These are phyloP conservation scores for Entomobrya proxima DNA, from an alignment of 2,888 invertebrate species.

Conservation along the genomic window DNA sequence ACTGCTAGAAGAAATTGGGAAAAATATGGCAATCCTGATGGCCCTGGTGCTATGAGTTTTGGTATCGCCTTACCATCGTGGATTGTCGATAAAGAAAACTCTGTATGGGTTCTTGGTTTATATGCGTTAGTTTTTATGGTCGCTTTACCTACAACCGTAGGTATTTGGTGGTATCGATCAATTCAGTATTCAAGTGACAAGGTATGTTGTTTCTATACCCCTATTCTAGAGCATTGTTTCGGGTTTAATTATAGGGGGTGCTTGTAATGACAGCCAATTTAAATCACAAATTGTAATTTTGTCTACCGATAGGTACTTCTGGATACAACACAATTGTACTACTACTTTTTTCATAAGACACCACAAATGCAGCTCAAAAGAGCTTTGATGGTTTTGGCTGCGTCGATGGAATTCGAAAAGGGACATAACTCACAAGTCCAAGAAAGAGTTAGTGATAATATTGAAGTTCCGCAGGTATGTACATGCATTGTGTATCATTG, in stretches of 20 bases:
- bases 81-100: conserved; percentile 99
- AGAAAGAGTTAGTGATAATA: conserved; percentile 94
- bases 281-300: conserved; percentile 23
- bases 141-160: conserved; percentile 92
- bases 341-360: conserved; percentile 96
- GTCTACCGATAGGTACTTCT: conserved; percentile 84
- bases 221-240: no score
- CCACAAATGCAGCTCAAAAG: conserved; percentile 96
- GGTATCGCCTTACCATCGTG: conserved; percentile 99
- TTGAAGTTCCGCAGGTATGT: conserved; percentile 92
- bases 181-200: conserved; percentile 98
- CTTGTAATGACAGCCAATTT: no score
- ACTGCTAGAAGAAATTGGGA: conserved; percentile 98
- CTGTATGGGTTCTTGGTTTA: conserved; percentile 94
- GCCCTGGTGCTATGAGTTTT: conserved; percentile 99
- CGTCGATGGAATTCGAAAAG: conserved; percentile 96
- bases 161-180: conserved; percentile 99
- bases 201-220: conserved; percentile 77
- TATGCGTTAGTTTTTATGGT: conserved; percentile 99
- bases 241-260: no score
- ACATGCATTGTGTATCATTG: no score
- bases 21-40: conserved; percentile 99
- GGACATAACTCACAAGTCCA: conserved; percentile 95
- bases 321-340: conserved; percentile 98
- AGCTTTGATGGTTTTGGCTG: conserved; percentile 96